A percentile compares a stretch with the other conserved stretches of the same genome.
phyloP scores from a whole-genome alignment of 2,888 invertebrate species.

The Sialis lutaria region DNA sequence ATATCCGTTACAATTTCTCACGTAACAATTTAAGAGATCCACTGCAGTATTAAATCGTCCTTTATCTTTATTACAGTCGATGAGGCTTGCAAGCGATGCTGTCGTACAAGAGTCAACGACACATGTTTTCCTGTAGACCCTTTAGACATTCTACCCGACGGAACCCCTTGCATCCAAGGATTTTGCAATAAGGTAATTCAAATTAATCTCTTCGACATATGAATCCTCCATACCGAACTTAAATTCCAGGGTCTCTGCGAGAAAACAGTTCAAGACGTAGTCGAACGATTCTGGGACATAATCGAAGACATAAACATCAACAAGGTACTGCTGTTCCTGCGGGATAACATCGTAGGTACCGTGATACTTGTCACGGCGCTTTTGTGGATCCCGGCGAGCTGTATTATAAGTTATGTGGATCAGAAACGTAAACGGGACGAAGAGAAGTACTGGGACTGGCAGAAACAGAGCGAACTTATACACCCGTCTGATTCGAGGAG shows the following conservation, averaged over 20 bases:
- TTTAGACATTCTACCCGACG: constrained; percentile 76
- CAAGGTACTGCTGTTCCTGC: constrained; percentile 72
- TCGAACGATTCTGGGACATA: constrained; percentile 93
- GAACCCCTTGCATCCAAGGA: constrained; percentile 91
- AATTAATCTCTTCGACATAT: background rate
- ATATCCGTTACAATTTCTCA: background rate
- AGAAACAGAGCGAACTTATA: constrained; percentile 47
- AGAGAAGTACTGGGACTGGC: constrained; percentile 55
- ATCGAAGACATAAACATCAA: constrained; percentile 93
- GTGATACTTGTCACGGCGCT: constrained; percentile 81
- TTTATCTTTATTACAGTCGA: constrained; percentile 40
- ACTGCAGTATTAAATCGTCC: constrained; percentile 2
- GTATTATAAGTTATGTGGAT: constrained; percentile 72
- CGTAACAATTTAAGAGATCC: background rate
- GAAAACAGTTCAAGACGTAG: constrained; percentile 87
- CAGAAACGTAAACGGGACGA: constrained; percentile 47
- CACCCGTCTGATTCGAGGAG: constrained; percentile 57
- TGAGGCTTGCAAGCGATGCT: constrained; percentile 88
- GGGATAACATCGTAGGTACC: constrained; percentile 87
- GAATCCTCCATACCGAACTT: background rate
- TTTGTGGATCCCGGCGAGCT: constrained; percentile 89
- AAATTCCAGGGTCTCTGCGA: constrained; percentile 71
- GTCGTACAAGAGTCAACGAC: constrained; percentile 77
- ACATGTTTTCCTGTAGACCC: constrained; percentile 83
- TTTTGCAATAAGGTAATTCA: constrained; percentile 73